Conservation (phyloP, 2,797 vertebrate genomes). For the Antennarius maculatus region DNA sequence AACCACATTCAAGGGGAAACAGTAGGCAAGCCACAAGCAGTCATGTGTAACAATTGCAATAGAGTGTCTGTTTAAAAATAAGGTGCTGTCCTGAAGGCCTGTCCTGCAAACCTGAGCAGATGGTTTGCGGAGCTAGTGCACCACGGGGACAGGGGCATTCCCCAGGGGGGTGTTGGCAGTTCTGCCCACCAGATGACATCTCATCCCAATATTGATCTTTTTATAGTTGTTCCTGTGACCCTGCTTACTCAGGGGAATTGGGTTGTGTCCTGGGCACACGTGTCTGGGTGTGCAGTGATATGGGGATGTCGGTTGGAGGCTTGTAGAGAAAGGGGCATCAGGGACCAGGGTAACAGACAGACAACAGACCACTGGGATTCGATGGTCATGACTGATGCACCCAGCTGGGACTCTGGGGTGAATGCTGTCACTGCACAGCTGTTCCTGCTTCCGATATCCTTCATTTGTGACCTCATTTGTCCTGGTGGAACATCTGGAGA, state of each 20-base stretch:
- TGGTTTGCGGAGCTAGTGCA: slow-evolving; percentile 74
- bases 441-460: slow-evolving; percentile 72
- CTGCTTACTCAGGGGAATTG: slow-evolving; percentile 67
- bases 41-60: slow-evolving; percentile 68
- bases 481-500: slow-evolving; percentile 81
- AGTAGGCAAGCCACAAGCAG: slow-evolving; percentile 64
- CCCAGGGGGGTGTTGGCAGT: slow-evolving; percentile 76
- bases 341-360: slow-evolving; percentile 57
- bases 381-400: slow-evolving; percentile 75
- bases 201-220: slow-evolving; percentile 81
- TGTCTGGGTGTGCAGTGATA: slow-evolving; percentile 50
- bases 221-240: slow-evolving; percentile 67
- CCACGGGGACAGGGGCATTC: slow-evolving; percentile 65
- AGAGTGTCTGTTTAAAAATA: slow-evolving; percentile 42
- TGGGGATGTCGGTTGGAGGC: slow-evolving; percentile 14
- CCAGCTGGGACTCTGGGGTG: slow-evolving; percentile 62
- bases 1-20: slow-evolving; percentile 51
- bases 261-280: slow-evolving; percentile 50
- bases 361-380: slow-evolving; percentile 61
- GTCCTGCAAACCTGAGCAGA: slow-evolving; percentile 75
- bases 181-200: slow-evolving; percentile 84
- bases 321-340: neutral
- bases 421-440: slow-evolving; percentile 73
- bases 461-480: slow-evolving; percentile 73
- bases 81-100: slow-evolving; percentile 50